These are phyloP conservation scores for Sphyrna mokarran DNA, from an alignment of 2,113 vertebrate genomes.

Conservation along the genomic window DNA sequence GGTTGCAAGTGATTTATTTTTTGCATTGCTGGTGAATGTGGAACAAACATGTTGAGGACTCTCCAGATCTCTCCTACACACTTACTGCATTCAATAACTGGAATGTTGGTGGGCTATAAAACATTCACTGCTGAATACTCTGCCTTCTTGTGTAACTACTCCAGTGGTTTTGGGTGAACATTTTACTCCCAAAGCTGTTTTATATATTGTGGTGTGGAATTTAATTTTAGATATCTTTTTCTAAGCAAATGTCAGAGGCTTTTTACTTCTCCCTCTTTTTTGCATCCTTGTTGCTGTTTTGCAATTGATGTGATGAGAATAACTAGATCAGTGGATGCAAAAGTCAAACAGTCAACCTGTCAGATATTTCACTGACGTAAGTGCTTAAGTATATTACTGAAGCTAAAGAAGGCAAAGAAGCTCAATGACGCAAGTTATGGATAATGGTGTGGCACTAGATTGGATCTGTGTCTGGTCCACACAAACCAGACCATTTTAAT, in stretches of 20 bases:
- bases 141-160: not conserved
- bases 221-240: constrained; percentile 39
- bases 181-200: not conserved
- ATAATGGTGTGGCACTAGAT: constrained; percentile 58
- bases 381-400: constrained; percentile 69
- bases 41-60: not conserved
- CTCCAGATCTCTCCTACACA: not conserved
- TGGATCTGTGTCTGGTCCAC: constrained; percentile 59
- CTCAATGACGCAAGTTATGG: constrained; percentile 61
- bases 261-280: constrained; percentile 48
- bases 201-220: not conserved
- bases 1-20: not conserved
- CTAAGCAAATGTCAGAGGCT: constrained; percentile 46
- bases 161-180: not conserved
- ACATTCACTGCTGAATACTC: not conserved
- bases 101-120: not conserved
- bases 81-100: not conserved
- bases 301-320: constrained; percentile 55
- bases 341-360: constrained; percentile 51
- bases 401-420: constrained; percentile 63
- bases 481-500: constrained; percentile 56
- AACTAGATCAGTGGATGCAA: constrained; percentile 48
- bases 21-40: too few relatives aligned
- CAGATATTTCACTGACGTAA: constrained; percentile 59
- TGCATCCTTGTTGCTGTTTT: constrained; percentile 38